Base-by-base conservation (phyloP, 2,888 invertebrate species). In the Drosophila mimetica region DNA sequence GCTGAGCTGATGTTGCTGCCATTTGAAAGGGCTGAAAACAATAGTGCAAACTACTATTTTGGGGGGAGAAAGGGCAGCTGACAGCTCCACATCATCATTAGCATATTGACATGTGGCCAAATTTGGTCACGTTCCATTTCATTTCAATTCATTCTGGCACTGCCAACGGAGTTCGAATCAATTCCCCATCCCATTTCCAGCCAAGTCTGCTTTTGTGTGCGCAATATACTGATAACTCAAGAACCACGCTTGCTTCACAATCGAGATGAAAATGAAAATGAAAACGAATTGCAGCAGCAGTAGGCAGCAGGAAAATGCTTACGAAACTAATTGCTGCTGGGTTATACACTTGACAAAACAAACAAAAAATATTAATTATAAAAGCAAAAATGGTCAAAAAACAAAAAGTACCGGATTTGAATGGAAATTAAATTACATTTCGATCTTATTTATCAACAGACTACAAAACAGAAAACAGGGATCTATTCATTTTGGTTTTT, bases 81-180 rank as follows among this genome's bases (percentile, higher is more conserved):
- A 34, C 44, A 54, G 51, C 39, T 36, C 28, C 75, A 71, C 71
- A 59, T 59, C 64, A 76, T 83, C 88, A 83, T 83, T 83, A 83
- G 82, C 82, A 83, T 83, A 83, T 83, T 83, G 82, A 87, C 86
- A 83, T 83, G 82, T 83, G 82, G 88, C 88, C 79, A 76, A 85
- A 87, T 76, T 87, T 71, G 86, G 88, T 83, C 82, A 83, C 82
- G 82, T 83, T 87, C 73, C 82, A 87, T 78, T 81, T 81, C 76
- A 82, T 82, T 76, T 81, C 70, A 70, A 74, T 76, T 76, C 73
- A 76, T 76, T 76, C 76, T 48, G 71, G 79, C 80, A 79, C 66
- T 32, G 32, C 61, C 32, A 55, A 69, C 71, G 58, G 54, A 65
- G 71, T 58, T 76, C 65, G 74, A 74, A 85, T 76, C 83, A 88